Evolutionary conservation across 2,888 invertebrate genomes (phyloP), one percentile per base, ranked within the genome.

Genomic region (Phasia obesa): DNA sequence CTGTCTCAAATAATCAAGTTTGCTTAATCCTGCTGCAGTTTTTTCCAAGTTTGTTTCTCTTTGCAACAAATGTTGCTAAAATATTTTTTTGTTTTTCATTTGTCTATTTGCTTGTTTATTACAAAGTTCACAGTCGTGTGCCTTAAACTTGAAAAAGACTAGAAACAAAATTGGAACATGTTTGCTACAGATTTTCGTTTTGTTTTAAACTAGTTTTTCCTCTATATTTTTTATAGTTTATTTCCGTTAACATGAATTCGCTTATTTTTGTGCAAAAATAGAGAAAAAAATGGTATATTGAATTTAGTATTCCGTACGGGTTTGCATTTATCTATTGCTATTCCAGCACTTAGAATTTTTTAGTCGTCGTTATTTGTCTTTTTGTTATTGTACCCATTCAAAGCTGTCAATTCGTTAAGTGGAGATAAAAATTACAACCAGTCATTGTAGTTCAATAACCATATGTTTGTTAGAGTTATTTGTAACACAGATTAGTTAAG

Each of bases 291-390:
- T 53, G 4, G 25, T 38, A 62, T 64, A 21, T 80, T 49, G 53
- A 78, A 79, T 79, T 83, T 75, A 55, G 47, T 75, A 83, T 83
- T 83, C 82, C 59, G 75, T 74, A 71, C 78, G 27, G 70, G 82
- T 69, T 67, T 65, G 38, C 49, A 49, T 53, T 74, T 65, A 71
- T 44, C 57, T 51, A 57, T 78, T 64, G 55, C 67, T 76, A 25
- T 55, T 57, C 35, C 35, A 62, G 65, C 55, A 59, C 60, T 42
- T 51, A 75, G 42, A 69, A 13, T 62, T 62, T n/a, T 60, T 62
- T 31, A 31, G 53, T 51, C 31, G 7, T 53, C 27, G 3, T 67
- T 35, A 17, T 11, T 42, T 21, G 4, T 23, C 3, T 11, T 47
- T 59, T 11, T 47, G 2, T 51, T 53, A 19, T 31, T 53, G 44